Evolutionary conservation across 2,888 invertebrate genomes (phyloP).

Genomic region (Polia nebulosa): DNA sequence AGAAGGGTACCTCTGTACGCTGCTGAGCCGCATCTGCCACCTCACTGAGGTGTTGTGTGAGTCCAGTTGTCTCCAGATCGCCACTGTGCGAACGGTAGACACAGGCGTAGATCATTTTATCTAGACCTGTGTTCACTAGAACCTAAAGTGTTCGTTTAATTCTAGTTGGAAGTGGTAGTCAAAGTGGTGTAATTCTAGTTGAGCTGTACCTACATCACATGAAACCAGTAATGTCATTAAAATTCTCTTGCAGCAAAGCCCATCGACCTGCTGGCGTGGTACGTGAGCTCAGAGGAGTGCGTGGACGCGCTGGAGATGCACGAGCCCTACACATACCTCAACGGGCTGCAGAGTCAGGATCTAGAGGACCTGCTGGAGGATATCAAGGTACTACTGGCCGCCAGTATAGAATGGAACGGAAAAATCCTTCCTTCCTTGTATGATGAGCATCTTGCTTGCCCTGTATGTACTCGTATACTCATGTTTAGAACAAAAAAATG

Average conservation of each 20-base stretch:
- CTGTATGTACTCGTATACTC: neutral
- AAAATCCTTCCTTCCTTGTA: neutral
- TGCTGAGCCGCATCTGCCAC: too few species aligned
- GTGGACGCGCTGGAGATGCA: constrained; percentile 99
- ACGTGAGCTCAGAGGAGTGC: constrained; percentile 96
- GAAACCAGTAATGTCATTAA: neutral
- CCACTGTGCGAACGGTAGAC: too few species aligned
- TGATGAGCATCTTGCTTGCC: neutral
- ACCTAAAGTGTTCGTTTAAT: too few species aligned
- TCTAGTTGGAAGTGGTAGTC: too few species aligned
- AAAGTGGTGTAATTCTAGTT: too few species aligned
- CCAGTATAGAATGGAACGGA: neutral
- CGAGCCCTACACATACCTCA: constrained; percentile 98
- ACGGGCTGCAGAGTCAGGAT: constrained; percentile 97
- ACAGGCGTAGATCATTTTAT: too few species aligned
- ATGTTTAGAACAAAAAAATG: neutral
- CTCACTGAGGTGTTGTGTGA: too few species aligned
- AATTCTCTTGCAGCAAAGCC: constrained; percentile 94
- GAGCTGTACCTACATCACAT: neutral
- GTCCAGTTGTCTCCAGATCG: too few species aligned
- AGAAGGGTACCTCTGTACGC: too few species aligned
- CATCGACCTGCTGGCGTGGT: constrained; percentile 99
- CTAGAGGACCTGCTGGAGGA: constrained; percentile 99
- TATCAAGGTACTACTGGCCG: constrained; percentile 92
- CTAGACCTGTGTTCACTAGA: too few species aligned